phyloP scores from a whole-genome alignment of 2,888 invertebrate species.

The Plagiodera versicolora region DNA sequence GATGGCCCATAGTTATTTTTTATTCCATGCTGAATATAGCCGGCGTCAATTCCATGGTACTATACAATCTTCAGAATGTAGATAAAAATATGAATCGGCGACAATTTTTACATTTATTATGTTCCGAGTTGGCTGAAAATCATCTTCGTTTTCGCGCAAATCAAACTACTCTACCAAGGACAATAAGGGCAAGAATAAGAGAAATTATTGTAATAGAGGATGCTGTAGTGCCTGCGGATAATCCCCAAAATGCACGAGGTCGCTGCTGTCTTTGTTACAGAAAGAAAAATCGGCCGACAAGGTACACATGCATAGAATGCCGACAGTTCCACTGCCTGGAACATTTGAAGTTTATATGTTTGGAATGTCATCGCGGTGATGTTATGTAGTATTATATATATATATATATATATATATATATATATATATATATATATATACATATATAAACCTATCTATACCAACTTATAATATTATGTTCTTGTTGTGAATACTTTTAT shows the following conservation, averaged over 20 bases:
- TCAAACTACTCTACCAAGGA: conserved; percentile 19
- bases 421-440: no score
- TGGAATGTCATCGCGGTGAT: conserved; percentile 12
- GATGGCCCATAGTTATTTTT: conserved; percentile 32
- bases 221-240: conserved; percentile 12
- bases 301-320: conserved; percentile 18
- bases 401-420: not conserved
- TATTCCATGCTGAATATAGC: conserved; percentile 26
- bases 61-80: conserved; percentile 19
- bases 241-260: conserved; percentile 19
- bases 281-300: conserved; percentile 23
- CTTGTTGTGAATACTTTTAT: no score
- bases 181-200: conserved; percentile 22
- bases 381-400: not conserved
- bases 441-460: no score
- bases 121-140: conserved; percentile 25
- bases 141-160: conserved; percentile 22
- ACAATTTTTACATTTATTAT: conserved; percentile 29
- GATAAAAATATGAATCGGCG: conserved; percentile 19
- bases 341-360: conserved; percentile 19
- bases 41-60: conserved; percentile 26
- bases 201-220: conserved; percentile 26
- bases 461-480: no score
- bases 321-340: conserved; percentile 12
- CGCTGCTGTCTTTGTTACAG: conserved; percentile 27